Conservation (phyloP, 2,113 vertebrate species). For the Trinectes maculatus region DNA sequence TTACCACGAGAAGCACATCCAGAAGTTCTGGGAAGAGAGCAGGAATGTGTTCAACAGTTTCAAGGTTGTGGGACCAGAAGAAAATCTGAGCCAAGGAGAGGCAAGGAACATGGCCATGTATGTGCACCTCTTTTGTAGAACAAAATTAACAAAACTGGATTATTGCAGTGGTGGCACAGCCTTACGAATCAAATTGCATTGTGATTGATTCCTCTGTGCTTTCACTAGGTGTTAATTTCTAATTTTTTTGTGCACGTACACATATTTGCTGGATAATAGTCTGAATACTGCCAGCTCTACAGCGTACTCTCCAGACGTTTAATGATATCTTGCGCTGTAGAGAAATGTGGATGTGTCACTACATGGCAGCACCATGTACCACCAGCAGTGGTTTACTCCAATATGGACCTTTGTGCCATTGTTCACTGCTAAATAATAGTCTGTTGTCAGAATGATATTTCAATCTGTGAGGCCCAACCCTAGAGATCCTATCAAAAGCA, state of each 20-base stretch:
- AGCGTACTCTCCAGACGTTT: neutral
- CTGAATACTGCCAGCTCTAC: neutral
- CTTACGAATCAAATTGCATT: no score
- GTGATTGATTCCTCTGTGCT: no score
- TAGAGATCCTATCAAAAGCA: slow-evolving; percentile 14
- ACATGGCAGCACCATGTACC: neutral
- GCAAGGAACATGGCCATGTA: slow-evolving; percentile 99
- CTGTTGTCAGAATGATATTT: slow-evolving; percentile 46
- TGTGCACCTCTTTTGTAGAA: slow-evolving; percentile 23
- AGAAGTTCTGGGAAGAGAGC: slow-evolving; percentile 93
- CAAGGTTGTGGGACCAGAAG: slow-evolving; percentile 97
- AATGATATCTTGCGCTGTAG: neutral
- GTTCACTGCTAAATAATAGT: slow-evolving; percentile 18
- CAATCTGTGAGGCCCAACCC: slow-evolving; percentile 13
- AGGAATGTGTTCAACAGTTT: slow-evolving; percentile 86
- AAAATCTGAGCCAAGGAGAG: slow-evolving; percentile 93
- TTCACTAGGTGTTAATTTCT: neutral
- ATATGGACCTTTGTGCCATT: neutral
- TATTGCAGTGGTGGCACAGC: neutral
- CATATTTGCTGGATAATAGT: neutral
- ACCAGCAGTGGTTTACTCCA: neutral
- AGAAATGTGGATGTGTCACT: neutral
- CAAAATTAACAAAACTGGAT: slow-evolving; percentile 3
- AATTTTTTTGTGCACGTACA: neutral
- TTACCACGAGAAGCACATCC: slow-evolving; percentile 97